These are phyloP conservation scores for Delichon dasypus DNA, from an alignment of 2,797 vertebrate genomes.

Conservation along the genomic window DNA sequence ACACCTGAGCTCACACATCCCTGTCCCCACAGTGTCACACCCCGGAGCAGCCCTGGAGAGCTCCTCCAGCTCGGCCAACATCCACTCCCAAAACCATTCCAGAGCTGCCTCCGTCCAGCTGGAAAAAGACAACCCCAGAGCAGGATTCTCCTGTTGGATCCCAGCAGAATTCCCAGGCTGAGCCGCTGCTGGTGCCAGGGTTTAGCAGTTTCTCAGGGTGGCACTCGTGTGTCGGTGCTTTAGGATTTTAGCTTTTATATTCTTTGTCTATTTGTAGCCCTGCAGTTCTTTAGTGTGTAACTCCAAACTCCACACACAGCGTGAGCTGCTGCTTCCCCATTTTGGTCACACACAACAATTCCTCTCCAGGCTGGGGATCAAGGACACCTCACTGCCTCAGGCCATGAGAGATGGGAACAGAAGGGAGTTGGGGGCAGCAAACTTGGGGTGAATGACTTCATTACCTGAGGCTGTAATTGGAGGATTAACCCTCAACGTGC, in stretches of 20 bases:
- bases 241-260: not conserved
- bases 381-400: not conserved
- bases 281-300: fast-evolving
- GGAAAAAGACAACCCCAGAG: not conserved
- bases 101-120: not conserved
- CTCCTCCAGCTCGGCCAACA: not conserved
- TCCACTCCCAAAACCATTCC: not conserved
- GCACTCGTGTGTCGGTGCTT: not conserved
- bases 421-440: not conserved
- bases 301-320: not conserved
- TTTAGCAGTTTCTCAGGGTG: not conserved
- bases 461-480: not conserved
- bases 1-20: not conserved
- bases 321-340: not conserved
- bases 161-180: not conserved
- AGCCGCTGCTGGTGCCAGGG: not conserved
- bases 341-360: not conserved
- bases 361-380: too few species aligned
- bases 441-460: not conserved
- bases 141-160: not conserved
- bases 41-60: not conserved
- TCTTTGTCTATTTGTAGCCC: not conserved
- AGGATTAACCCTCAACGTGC: not conserved
- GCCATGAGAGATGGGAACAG: not conserved
- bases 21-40: not conserved